A percentile compares a stretch with the other conserved stretches of the same genome.
Conservation (phyloP, 2,797 vertebrate genomes). For the Cheracebus regulus region DNA sequence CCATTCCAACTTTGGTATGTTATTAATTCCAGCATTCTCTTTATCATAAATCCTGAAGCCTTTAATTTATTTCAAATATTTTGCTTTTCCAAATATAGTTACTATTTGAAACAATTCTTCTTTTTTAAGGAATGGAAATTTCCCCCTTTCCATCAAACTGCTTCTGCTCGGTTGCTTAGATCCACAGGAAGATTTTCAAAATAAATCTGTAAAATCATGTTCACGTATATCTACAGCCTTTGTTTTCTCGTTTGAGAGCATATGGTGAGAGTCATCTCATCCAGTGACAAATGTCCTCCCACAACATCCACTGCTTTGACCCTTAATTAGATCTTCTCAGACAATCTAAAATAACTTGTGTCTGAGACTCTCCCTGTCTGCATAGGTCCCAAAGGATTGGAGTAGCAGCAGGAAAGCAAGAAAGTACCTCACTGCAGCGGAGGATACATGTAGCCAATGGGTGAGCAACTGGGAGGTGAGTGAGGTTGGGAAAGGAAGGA, state of each 20-base stretch:
- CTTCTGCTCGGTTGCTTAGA: neutral
- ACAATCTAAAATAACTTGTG: constrained; percentile 65
- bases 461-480: neutral
- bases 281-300: constrained; percentile 40
- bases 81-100: neutral
- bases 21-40: neutral
- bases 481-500: neutral
- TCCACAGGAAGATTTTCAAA: neutral
- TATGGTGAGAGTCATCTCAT: constrained; percentile 50
- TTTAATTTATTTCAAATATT: neutral
- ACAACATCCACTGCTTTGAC: constrained; percentile 39
- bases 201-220: neutral
- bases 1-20: neutral
- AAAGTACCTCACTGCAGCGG: neutral
- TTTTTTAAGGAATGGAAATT: neutral
- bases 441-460: neutral
- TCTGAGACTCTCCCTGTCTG: constrained; percentile 23
- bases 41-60: neutral
- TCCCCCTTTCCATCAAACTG: neutral
- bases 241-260: constrained; percentile 39
- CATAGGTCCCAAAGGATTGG: constrained; percentile 17
- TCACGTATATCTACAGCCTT: neutral
- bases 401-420: neutral
- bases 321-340: constrained; percentile 68
- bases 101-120: neutral